A percentile compares a stretch with the other conserved stretches of the same genome.
phyloP scores from a whole-genome alignment of 2,113 vertebrate species.

The Phainopepla nitens region DNA sequence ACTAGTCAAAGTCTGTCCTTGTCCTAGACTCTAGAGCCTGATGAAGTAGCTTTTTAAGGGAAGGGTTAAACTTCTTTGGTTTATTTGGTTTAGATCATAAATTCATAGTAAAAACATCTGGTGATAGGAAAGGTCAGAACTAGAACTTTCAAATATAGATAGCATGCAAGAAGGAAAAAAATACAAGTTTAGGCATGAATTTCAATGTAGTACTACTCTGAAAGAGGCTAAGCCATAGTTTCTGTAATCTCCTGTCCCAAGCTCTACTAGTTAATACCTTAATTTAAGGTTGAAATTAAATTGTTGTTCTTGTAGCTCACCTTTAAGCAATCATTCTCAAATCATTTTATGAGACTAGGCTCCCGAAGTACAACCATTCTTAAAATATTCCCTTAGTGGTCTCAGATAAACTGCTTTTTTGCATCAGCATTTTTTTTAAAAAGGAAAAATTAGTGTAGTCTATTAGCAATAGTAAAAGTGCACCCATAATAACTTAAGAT shows the following conservation, averaged over 20 bases:
- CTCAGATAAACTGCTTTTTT: not conserved
- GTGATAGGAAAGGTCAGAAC: not conserved
- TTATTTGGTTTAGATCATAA: not conserved
- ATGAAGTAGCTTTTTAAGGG: not conserved
- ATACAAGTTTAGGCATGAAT: not conserved
- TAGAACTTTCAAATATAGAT: not conserved
- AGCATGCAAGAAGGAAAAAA: not conserved
- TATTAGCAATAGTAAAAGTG: not conserved
- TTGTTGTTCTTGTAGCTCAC: not conserved
- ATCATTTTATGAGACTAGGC: not conserved
- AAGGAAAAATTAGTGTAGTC: not conserved
- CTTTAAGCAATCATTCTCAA: not conserved
- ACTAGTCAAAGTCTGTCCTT: not conserved
- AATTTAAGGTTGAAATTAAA: not conserved
- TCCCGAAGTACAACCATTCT: not conserved
- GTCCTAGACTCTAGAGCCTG: not conserved
- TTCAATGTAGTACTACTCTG: not conserved
- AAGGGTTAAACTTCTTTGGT: not conserved
- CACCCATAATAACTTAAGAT: not conserved
- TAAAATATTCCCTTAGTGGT: not conserved
- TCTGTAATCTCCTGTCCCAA: not conserved
- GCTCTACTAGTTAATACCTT: not conserved
- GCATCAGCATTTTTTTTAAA: not conserved
- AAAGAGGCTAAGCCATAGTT: not conserved
- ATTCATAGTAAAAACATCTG: not conserved